These are phyloP conservation scores for Oscheius myriophilus DNA, from an alignment of 2,888 invertebrate species.

Conservation along the genomic window DNA sequence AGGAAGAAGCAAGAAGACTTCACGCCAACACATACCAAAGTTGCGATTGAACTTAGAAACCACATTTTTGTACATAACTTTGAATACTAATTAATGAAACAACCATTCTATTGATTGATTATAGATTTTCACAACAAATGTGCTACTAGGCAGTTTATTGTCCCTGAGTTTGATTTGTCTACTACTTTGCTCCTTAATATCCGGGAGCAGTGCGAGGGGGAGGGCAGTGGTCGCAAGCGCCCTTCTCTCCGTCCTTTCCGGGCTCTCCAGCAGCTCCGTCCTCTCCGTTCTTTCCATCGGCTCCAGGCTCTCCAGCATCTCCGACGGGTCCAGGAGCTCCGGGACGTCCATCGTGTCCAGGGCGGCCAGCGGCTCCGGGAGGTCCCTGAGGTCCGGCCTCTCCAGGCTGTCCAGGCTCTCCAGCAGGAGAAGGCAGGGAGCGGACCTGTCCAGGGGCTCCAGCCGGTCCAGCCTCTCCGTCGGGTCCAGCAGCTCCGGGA, in stretches of 20 bases:
- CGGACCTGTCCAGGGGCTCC: constrained; percentile 23
- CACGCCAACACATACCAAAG: neutral
- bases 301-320: constrained; percentile 45
- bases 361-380: constrained; percentile 48
- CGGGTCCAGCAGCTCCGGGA: constrained; percentile 50
- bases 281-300: constrained; percentile 52
- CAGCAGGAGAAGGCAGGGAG: constrained; percentile 26
- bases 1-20: neutral
- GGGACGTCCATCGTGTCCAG: constrained; percentile 50
- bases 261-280: constrained; percentile 48
- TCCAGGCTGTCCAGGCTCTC: constrained; percentile 46
- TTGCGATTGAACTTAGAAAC: neutral
- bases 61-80: too few species aligned
- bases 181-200: constrained; percentile 41
- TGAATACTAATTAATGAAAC: neutral
- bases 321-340: constrained; percentile 45
- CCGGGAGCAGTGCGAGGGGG: constrained; percentile 67
- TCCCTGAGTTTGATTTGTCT: neutral
- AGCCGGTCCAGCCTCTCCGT: constrained; percentile 23
- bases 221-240: constrained; percentile 69
- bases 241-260: constrained; percentile 45
- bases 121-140: neutral
- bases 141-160: neutral
- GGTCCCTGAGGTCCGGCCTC: constrained; percentile 53
- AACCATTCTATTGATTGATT: neutral